Conservation (phyloP, 1,140 invertebrate species). For the Lepidostoma basale region DNA sequence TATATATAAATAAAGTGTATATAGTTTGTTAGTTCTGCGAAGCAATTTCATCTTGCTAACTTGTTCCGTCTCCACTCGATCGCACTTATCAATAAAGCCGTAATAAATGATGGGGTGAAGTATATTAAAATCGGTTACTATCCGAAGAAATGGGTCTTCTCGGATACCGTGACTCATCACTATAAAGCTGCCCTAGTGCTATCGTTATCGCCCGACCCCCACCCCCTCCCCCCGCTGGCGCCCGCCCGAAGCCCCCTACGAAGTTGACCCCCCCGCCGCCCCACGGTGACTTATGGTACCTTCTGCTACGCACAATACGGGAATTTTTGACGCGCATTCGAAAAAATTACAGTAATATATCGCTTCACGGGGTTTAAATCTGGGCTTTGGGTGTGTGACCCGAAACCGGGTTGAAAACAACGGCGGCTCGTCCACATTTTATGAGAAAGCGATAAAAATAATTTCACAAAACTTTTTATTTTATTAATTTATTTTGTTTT, state of each 20-base stretch:
- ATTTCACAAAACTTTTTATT: no score
- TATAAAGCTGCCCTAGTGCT: neutral
- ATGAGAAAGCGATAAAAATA: no score
- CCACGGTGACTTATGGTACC: constrained; percentile 37
- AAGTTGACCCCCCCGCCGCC: neutral
- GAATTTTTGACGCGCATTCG: constrained; percentile 41
- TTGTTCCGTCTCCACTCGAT: no score
- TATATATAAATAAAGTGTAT: no score
- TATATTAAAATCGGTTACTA: neutral
- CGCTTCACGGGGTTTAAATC: constrained; percentile 25
- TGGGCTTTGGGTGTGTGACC: neutral
- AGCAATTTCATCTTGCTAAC: no score
- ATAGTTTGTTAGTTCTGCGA: no score
- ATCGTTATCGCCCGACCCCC: neutral
- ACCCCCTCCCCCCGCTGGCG: neutral
- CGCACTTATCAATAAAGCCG: no score
- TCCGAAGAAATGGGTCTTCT: neutral
- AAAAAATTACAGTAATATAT: constrained; percentile 45
- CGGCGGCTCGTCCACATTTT: no score
- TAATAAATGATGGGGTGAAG: no score
- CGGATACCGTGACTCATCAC: constrained; percentile 18
- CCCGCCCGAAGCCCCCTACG: neutral
- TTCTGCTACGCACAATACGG: constrained; percentile 42
- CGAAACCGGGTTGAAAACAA: no score
- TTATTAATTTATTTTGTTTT: no score